A percentile compares a stretch with the other conserved stretches of the same genome.
Evolutionary conservation across 2,797 vertebrate genomes (phyloP).

Genomic region (Babyrousa celebensis): DNA sequence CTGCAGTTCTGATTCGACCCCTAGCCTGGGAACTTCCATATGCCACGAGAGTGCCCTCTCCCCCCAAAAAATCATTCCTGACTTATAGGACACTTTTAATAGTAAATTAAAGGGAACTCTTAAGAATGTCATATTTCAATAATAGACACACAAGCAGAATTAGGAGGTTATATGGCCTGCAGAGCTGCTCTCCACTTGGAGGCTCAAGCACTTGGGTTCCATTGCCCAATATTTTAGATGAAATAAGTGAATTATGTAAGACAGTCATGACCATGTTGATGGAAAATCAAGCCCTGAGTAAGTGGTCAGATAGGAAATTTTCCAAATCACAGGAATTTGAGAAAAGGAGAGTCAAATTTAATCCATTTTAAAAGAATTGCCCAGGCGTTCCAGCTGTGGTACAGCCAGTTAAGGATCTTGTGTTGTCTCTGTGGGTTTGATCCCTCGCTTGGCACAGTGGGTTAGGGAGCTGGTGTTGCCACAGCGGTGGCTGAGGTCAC

Average conservation of each 20-base stretch:
- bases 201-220: not conserved
- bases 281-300: not conserved
- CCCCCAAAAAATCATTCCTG: not conserved
- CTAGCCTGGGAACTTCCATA: too few species aligned
- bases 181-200: not conserved
- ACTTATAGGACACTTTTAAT: not conserved
- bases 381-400: too few species aligned
- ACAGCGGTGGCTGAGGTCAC: too few species aligned
- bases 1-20: too few species aligned
- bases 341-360: not conserved
- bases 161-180: not conserved
- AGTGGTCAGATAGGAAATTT: not conserved
- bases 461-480: too few species aligned
- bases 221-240: not conserved
- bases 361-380: not conserved
- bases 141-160: conserved; percentile 11
- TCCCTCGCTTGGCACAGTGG: too few species aligned
- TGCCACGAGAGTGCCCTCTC: too few species aligned
- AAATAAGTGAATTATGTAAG: conserved; percentile 30
- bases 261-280: not conserved
- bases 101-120: not conserved
- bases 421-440: too few species aligned
- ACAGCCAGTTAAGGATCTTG: too few species aligned
- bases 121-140: conserved; percentile 15
- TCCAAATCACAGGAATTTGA: not conserved